phyloP scores from a whole-genome alignment of 2,888 invertebrate species.

The Pyrrhosoma nymphula region DNA sequence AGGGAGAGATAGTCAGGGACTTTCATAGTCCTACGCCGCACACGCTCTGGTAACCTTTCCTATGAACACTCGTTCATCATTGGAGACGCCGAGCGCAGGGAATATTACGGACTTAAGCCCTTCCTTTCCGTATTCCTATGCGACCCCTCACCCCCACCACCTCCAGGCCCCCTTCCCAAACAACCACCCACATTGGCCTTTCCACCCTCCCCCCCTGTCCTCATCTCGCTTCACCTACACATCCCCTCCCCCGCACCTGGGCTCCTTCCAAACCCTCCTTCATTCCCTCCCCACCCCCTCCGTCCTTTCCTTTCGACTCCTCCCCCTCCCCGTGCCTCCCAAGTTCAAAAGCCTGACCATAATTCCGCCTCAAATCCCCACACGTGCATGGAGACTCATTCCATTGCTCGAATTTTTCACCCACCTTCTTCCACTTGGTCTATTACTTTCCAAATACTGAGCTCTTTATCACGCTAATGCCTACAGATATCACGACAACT shows the following conservation, averaged over 20 bases:
- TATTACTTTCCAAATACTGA: not conserved
- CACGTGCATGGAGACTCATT: not conserved
- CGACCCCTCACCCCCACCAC: not conserved
- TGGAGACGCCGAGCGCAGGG: conserved; percentile 24
- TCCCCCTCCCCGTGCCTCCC: not conserved
- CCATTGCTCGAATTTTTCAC: not conserved
- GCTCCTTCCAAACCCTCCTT: conserved; percentile 7
- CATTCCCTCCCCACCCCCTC: not conserved
- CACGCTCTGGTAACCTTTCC: conserved; percentile 27
- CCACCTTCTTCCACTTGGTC: not conserved
- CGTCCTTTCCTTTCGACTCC: not conserved
- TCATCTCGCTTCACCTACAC: not conserved
- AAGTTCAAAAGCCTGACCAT: not conserved
- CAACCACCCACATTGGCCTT: not conserved
- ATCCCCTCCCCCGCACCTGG: not conserved
- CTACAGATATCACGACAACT: too few species aligned
- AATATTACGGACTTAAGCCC: conserved; percentile 63
- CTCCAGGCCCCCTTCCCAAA: not conserved
- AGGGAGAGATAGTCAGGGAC: not conserved
- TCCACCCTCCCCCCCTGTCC: not conserved
- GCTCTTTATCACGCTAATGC: too few species aligned
- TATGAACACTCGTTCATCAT: conserved; percentile 54
- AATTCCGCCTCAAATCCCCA: not conserved
- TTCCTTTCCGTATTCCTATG: not conserved
- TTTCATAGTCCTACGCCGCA: not conserved